Evolutionary conservation across 2,888 invertebrate genomes (phyloP), one percentile per base, ranked within the genome.

Genomic region (Petrolisthes cinctipes): DNA sequence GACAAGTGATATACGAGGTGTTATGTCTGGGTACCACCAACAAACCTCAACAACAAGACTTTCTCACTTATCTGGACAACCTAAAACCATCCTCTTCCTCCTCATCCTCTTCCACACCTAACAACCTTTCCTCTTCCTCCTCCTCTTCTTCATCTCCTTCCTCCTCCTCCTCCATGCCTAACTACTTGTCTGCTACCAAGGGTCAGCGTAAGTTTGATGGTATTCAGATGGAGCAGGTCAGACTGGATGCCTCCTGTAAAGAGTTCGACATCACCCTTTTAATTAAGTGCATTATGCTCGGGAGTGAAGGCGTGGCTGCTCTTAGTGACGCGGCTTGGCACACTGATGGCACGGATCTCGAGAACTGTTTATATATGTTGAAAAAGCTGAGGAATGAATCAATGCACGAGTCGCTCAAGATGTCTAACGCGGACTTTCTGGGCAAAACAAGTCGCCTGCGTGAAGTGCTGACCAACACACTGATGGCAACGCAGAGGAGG

Each of bases 261-360:
- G 6, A 71, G 71, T 71, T 71, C 54, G 79, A 79, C 54, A 54
- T 79, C 20, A 79, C 79, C n/a, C 79, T 79, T 4, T 23, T 54
- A 3, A n/a, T 20, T 53, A 5, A 1, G 6, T 56, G 53, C 6
- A 79, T 79, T 20, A 79, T 14, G 20, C 14, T 20, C 11, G 53
- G 54, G 11, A 54, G 79, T 79, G 79, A 79, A 54, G 23, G 23
- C 4, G 56, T 79, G 53, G 79, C 79, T 5, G 17, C 17, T 14
- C n/a, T 79, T 54, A 37, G n/a, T 5, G n/a, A 54, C 20, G 4
- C 1, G 9, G 56, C 53, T n/a, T 79, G 79, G 79, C 7, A 6
- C 6, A 17, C 53, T 5, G 53, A 54, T 6, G 56, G 56, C 23
- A n/a, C 56, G 5, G 79, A 79, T n/a, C 17, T 79, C 17, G 79